Base-by-base conservation (phyloP, 1,140 invertebrate species). In the Ephestia elutella region DNA sequence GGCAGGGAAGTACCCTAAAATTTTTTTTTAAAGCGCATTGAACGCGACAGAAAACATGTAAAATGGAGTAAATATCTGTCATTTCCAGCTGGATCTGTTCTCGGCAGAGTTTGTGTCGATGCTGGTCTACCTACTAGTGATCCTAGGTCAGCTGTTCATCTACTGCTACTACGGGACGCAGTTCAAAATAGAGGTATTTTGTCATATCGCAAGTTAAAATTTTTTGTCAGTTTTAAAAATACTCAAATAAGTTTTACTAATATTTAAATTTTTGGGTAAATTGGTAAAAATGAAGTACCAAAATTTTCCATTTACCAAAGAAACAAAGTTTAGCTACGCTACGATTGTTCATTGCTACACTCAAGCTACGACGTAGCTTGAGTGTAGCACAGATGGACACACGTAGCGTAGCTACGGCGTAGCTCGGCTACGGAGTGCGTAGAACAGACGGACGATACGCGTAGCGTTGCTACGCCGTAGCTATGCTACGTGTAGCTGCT, bases 111-210 rank as follows among this genome's bases (percentile, higher is more conserved):
- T 77, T 50, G 51, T 78, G 10, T 75, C 73, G 5, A 77, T 80
- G 69, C 66, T 63, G 1, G 54, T 70, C 32, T 85, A 85, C 63
- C 63, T 85, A 11, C 60, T 61, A 0, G 80, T 78, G 50, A 85
- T 85, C 69, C 53, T 82, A 44, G 71, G 66, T 4, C 82, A 85
- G 49, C 62, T 82, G 13, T 82, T 82, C 56, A 77, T 82, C 48
- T 85, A 80, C 61, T 85, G 82, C 56, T 82, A 76, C 57, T 79
- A 71, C 56, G 80, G 82, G 54, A 80, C 80, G 18, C 69, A 78
- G 61, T 57, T 85, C 3, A 77, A 66, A 60, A 38, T 53, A 51
- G 75, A 85, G 69, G 80, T 82, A 70, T 59, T 48, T 25, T 35
- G n/a, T 55, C 10, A 17, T 18, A 2, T 11, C 5, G 1, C 9